These are phyloP conservation scores for Sebastes matsubarae DNA, from an alignment of 2,797 vertebrate species.

Conservation along the genomic window DNA sequence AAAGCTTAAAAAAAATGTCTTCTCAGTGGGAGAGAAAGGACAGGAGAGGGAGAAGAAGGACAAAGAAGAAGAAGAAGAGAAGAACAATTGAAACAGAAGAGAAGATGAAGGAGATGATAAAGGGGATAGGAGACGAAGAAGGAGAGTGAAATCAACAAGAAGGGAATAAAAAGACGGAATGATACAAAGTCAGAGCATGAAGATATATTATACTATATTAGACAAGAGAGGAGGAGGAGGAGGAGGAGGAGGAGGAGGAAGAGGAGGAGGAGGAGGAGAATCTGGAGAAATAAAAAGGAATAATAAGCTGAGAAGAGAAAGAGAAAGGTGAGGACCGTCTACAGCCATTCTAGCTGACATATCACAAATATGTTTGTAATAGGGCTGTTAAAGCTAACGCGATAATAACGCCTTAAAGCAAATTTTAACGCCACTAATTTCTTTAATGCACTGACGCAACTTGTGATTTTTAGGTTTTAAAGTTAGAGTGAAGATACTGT, in stretches of 20 bases:
- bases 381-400: too few relatives aligned
- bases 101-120: not conserved
- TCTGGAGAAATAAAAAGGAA: too few relatives aligned
- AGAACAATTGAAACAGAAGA: not conserved
- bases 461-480: too few relatives aligned
- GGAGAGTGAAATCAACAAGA: not conserved
- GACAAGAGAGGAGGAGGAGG: not conserved
- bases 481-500: too few relatives aligned
- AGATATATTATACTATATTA: not conserved
- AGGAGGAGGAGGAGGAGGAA: not conserved
- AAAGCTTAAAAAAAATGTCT: not conserved
- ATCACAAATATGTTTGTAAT: too few relatives aligned
- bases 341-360: rapidly evolving
- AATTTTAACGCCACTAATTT: too few relatives aligned
- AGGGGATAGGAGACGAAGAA: not conserved
- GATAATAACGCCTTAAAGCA: too few relatives aligned
- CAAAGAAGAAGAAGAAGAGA: not conserved
- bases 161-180: not conserved
- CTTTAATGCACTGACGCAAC: too few relatives aligned
- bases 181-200: not conserved
- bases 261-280: too few relatives aligned
- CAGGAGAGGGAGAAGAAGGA: too few relatives aligned
- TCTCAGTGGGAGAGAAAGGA: not conserved
- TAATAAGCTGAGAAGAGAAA: too few relatives aligned
- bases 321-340: too few relatives aligned